Evolutionary conservation across 2,888 invertebrate genomes (phyloP), one percentile per base, ranked within the genome.

Genomic region (Rotaria socialis): DNA sequence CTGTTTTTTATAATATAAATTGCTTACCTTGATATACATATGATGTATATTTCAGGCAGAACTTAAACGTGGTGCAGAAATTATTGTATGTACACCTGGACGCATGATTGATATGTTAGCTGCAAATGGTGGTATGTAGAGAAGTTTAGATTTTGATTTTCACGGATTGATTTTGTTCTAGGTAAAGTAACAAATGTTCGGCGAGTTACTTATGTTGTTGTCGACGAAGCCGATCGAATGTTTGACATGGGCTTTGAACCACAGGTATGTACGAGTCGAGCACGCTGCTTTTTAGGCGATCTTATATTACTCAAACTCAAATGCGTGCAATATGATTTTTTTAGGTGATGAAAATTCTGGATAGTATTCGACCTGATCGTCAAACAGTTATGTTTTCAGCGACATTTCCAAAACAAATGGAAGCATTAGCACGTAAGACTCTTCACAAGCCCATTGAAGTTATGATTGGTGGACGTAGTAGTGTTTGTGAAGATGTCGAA

Each of bases 231-330:
- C 0, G 99, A 99, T 91, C 93, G 99, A 75, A 99, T 99, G 99
- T 99, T 99, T 91, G 99, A 99, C 91, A 97, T 99, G 97, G 97
- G 97, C 35, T 99, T 99, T 90, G 99, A 99, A 92, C 97, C 96
- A 0, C 96, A 97, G 93, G 80, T 80, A 80, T 47, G 47, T 5
- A 19, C n/a, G 24, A 16, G n/a, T 84, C 14, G 4, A 27, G 8
- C 8, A 1, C 24, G 35, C 16, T 50, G 7, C 7, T 19, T 24
- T n/a, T 24, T 10, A 10, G 2, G 35, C 35, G 35, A 35, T 35
- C 1, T 35, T 35, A 35, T 35, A 35, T 35, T 35, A 35, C 35
- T 35, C 35, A 35, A 35, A 35, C 2, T 50, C 50, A 50, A 50
- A 84, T 7, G 3, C 16, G 27, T 35, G 0, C 41, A 52, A 55